A percentile compares a stretch with the other conserved stretches of the same genome.
These are phyloP conservation scores for Amphilophus citrinellus DNA, from an alignment of 2,113 vertebrate species.

Conservation along the genomic window DNA sequence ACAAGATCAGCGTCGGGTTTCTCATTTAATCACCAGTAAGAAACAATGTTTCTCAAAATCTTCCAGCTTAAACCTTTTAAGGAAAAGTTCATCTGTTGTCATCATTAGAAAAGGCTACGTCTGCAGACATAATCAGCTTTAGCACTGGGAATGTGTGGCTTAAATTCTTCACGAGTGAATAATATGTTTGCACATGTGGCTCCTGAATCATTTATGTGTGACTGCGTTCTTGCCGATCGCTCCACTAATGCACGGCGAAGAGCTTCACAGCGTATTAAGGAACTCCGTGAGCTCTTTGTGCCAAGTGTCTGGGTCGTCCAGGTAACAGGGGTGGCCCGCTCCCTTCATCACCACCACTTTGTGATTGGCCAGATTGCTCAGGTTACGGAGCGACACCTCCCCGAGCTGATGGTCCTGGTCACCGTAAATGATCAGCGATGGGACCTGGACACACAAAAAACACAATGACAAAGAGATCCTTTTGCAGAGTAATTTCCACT, in stretches of 20 bases:
- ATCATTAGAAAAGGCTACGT: constrained; percentile 13
- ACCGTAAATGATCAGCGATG: constrained; percentile 91
- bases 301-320: constrained; percentile 92
- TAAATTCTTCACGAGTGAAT: constrained; percentile 8
- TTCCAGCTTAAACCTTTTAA: not conserved
- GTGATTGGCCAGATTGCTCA: constrained; percentile 89
- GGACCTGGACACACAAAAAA: constrained; percentile 80
- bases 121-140: not conserved
- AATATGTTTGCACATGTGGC: not conserved
- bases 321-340: constrained; percentile 93
- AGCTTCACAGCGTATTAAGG: constrained; percentile 79
- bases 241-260: not conserved
- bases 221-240: not conserved
- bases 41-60: not conserved
- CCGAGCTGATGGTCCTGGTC: constrained; percentile 90
- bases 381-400: constrained; percentile 85
- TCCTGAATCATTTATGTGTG: not conserved
- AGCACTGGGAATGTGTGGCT: not conserved
- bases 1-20: not conserved
- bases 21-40: not conserved
- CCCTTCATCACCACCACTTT: constrained; percentile 89
- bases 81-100: not conserved
- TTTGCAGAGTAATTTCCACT: not conserved
- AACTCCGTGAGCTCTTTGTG: constrained; percentile 88
- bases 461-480: not conserved